These are phyloP conservation scores for Anoncus sp. DNA, from an alignment of 2,888 invertebrate species.

Conservation along the genomic window DNA sequence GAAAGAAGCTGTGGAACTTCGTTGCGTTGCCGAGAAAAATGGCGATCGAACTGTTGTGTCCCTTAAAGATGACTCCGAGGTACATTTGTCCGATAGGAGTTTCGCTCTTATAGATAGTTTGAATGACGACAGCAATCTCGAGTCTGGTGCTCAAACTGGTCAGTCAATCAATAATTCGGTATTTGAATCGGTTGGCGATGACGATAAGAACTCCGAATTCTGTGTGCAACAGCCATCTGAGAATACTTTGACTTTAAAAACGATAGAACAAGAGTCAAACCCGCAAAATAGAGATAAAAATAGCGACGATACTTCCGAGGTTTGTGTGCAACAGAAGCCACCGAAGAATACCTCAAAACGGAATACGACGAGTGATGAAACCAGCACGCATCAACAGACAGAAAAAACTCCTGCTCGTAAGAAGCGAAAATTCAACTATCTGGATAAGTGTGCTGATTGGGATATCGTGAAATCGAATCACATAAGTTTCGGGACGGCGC, in stretches of 20 bases:
- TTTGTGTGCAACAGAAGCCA: constrained; percentile 5
- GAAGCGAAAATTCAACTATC: not conserved
- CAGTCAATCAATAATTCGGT: not conserved
- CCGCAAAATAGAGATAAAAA: not conserved
- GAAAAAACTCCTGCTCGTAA: not conserved
- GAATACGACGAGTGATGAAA: no score
- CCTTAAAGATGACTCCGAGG: constrained; percentile 4
- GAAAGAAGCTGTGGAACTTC: not conserved
- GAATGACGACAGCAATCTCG: constrained; percentile 7
- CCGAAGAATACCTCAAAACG: not conserved
- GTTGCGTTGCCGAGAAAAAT: not conserved
- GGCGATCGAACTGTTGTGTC: not conserved
- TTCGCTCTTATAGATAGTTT: constrained; percentile 3
- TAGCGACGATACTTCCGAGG: not conserved
- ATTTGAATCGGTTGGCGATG: not conserved
- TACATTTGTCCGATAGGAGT: constrained; percentile 4
- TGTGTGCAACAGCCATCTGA: not conserved
- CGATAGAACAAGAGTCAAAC: not conserved
- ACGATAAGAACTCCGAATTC: not conserved
- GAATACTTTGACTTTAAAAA: not conserved
- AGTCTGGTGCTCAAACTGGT: not conserved
- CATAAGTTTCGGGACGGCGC: constrained; percentile 4
- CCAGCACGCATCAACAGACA: not conserved
- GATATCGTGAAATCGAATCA: constrained; percentile 6
- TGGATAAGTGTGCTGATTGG: constrained; percentile 16